phyloP scores from a whole-genome alignment of 2,797 vertebrate species.

The Oceanodroma leucorhoa region DNA sequence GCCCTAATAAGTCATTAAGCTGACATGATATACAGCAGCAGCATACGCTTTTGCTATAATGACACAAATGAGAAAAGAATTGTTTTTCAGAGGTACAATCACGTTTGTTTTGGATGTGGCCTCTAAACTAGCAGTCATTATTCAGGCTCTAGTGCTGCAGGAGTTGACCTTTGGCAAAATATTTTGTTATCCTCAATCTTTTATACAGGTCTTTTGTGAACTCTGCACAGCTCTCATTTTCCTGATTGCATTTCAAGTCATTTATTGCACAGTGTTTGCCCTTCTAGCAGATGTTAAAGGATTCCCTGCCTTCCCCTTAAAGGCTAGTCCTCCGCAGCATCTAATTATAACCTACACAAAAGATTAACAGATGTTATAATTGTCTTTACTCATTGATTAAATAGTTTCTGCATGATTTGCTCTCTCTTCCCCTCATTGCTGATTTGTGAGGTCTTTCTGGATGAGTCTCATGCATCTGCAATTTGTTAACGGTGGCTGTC shows the following conservation, averaged over 20 bases:
- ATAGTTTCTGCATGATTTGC: slow-evolving; percentile 83
- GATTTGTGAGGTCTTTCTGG: slow-evolving; percentile 71
- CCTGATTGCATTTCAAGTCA: slow-evolving; percentile 65
- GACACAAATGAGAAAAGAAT: slow-evolving; percentile 52
- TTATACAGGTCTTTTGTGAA: slow-evolving; percentile 63
- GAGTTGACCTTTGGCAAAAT: slow-evolving; percentile 67
- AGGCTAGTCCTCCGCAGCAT: slow-evolving; percentile 79
- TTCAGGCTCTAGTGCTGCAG: slow-evolving; percentile 32
- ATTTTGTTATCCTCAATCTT: slow-evolving; percentile 63
- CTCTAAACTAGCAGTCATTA: slow-evolving; percentile 49
- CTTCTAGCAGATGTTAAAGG: slow-evolving; percentile 87
- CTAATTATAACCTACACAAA: slow-evolving; percentile 89
- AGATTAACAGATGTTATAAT: slow-evolving; percentile 94
- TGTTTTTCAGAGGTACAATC: slow-evolving; percentile 43
- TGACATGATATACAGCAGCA: slow-evolving; percentile 43
- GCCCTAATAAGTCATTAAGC: slow-evolving; percentile 48
- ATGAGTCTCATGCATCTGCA: slow-evolving; percentile 55
- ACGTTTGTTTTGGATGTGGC: slow-evolving; percentile 40
- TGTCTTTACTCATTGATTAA: slow-evolving; percentile 88
- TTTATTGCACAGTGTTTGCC: slow-evolving; percentile 69
- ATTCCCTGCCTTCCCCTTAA: slow-evolving; percentile 65
- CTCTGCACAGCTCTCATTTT: slow-evolving; percentile 55
- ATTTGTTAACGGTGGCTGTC: slow-evolving; percentile 57
- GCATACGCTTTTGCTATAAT: slow-evolving; percentile 26
- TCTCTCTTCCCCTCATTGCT: slow-evolving; percentile 48